Evolutionary conservation across 1,140 invertebrate species (phyloP), one percentile per base, ranked within the genome.

Genomic region (Philopotamus ludificatus): DNA sequence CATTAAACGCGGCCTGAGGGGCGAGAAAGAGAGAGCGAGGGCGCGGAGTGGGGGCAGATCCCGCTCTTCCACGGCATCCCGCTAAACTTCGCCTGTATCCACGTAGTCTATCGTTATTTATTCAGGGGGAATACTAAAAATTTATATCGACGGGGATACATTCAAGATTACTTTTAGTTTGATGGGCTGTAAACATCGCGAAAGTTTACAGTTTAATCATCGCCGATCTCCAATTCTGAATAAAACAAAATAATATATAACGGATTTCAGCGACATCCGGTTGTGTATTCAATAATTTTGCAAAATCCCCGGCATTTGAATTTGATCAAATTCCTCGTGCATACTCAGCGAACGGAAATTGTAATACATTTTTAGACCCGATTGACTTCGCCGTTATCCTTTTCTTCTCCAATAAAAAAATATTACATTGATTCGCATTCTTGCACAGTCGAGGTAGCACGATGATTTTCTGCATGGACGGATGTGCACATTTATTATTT

Each of bases 401-500:
- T 34, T 7, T 7, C 4, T 34, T 34, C 12, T 34, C 4, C 4
- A 7, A 34, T 34, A 34, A 34, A 12, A 34, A 34, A 34, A 4
- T 4, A 34, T 34, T 4, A 4, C 28, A 12, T 7, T 34, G 28
- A 4, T 7, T 34, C 28, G 12, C 4, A 4, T 4, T 12, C 28
- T 12, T 12, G 12, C 12, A 34, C 28, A 34, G n/a, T 53, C 3
- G 53, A 28, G 21, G 22, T 4, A 44, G 8, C 16, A 25, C 57
- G 28, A 16, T 60, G 42, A 60, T 23, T 16, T 60, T 28, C 42
- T 22, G 16, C 42, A 47, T 21, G 22, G 28, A 7, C 15, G 18
- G 18, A 7, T 20, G 7, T 66, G 65, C 65, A 65, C 63, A 63
- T 66, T 65, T 69, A 69, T 69, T 69, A 69, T 66, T 69, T 63